Evolutionary conservation across 2,113 vertebrate species (phyloP).

Genomic region (Mobula birostris): DNA sequence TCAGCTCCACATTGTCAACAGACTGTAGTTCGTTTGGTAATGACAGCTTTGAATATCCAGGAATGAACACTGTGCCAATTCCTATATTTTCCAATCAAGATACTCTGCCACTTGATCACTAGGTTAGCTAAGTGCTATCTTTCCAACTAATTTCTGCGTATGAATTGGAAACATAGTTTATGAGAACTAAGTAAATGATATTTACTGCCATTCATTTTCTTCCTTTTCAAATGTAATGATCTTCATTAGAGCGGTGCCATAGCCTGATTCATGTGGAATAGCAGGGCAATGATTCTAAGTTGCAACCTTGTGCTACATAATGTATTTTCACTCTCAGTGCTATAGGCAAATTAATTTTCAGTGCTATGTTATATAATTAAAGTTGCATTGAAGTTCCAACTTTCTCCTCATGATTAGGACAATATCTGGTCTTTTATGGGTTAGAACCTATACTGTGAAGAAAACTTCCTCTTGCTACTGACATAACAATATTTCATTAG

Average conservation of each 20-base stretch:
- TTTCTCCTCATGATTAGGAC: background rate
- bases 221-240: background rate
- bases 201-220: background rate
- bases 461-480: background rate
- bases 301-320: background rate
- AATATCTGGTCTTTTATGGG: background rate
- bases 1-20: background rate
- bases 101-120: background rate
- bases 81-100: background rate
- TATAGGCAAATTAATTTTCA: too few species aligned
- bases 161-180: too few species aligned
- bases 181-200: background rate
- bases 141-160: background rate
- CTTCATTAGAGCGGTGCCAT: background rate
- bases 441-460: background rate
- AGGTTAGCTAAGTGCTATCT: background rate
- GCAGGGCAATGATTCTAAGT: background rate
- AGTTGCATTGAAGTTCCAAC: background rate
- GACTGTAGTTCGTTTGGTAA: background rate
- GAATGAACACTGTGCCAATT: background rate
- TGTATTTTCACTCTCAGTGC: too few species aligned
- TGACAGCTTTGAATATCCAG: background rate
- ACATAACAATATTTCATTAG: too few species aligned
- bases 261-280: background rate
- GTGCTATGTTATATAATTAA: too few species aligned